Percentiles rank a stretch among this genome's conserved stretches.
phyloP scores from a whole-genome alignment of 2,113 vertebrate species.

The Chitala chitala region DNA sequence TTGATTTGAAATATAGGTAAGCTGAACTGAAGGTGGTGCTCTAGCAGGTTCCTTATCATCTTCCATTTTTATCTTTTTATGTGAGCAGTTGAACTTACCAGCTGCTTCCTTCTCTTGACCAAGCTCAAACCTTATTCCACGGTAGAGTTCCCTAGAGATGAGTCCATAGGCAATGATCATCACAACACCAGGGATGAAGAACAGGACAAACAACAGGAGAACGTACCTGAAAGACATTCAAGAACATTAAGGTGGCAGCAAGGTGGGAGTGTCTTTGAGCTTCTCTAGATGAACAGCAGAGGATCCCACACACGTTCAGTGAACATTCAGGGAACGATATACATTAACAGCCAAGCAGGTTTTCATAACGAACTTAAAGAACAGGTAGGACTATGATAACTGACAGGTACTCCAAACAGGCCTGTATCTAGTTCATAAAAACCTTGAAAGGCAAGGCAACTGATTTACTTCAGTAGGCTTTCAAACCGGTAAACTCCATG shows the following conservation, averaged over 20 bases:
- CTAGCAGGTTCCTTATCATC: too few species aligned
- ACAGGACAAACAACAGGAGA: slow-evolving; percentile 61
- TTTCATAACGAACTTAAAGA: background rate
- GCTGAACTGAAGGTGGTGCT: too few species aligned
- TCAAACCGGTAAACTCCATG: background rate
- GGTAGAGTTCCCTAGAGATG: slow-evolving; percentile 68
- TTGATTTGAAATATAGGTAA: too few species aligned
- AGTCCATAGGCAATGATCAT: slow-evolving; percentile 70
- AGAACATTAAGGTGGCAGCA: background rate
- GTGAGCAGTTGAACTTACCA: slow-evolving; percentile 56
- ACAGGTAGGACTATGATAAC: background rate
- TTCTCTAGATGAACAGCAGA: background rate
- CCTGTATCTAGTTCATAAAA: background rate
- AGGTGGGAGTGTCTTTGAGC: too few species aligned
- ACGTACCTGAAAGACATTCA: slow-evolving; percentile 57
- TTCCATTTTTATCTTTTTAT: too few species aligned
- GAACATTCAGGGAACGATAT: background rate
- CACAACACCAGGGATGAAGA: slow-evolving; percentile 69
- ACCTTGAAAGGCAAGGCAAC: background rate
- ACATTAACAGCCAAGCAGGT: background rate
- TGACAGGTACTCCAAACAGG: background rate
- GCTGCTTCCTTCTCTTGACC: slow-evolving; percentile 51
- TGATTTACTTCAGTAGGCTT: background rate
- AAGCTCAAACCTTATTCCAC: slow-evolving; percentile 67
- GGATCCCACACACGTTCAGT: background rate